Base-by-base conservation (phyloP, 2,797 vertebrate genomes). In the Diplodus puntazzo region DNA sequence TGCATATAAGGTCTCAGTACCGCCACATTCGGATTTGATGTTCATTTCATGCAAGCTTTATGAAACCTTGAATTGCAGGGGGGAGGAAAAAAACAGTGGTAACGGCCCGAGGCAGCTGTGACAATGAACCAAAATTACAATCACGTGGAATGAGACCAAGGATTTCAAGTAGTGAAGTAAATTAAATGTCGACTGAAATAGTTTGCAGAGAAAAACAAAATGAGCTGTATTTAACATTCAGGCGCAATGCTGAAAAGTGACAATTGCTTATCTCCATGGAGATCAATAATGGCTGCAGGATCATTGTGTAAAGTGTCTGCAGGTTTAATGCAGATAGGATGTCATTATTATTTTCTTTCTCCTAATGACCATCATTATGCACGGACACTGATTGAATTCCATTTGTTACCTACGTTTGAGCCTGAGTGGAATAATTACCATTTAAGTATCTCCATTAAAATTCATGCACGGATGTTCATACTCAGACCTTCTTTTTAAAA, bases 371-470 rank as follows among this genome's bases (percentile, higher is more conserved):
- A 97, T 98, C 98, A 99, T 99, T 99, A 99, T 98, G 98, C 97
- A 95, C 93, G 96, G 98, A 97, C 97, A 98, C 97, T 99, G 98
- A 99, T 99, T 99, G 97, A 97, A 99, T 98, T 99, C 97, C 97
- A 99, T 99, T 99, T 99, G 97, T 99, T 99, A 98, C 98, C 97
- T 99, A 96, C 97, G 96, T 99, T 99, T 98, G 97, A 98, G 97
- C 96, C 97, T 98, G 97, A 99, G 98, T 98, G 97, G 97, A 99
- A 98, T 99, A 99, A 99, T 99, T 99, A 98, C 97, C 97, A 99
- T 99, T 99, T 99, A 99, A 99, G 98, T 98, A 97, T 98, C 97
- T 97, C 96, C 97, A 99, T 99, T 99, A 99, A 99, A 99, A 99
- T 99, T 98, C 98, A 99, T 99, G 97, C 98, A 98, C 96, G 97